These are phyloP conservation scores for Brachystomella parvula DNA, from an alignment of 1,140 invertebrate genomes.

Conservation along the genomic window DNA sequence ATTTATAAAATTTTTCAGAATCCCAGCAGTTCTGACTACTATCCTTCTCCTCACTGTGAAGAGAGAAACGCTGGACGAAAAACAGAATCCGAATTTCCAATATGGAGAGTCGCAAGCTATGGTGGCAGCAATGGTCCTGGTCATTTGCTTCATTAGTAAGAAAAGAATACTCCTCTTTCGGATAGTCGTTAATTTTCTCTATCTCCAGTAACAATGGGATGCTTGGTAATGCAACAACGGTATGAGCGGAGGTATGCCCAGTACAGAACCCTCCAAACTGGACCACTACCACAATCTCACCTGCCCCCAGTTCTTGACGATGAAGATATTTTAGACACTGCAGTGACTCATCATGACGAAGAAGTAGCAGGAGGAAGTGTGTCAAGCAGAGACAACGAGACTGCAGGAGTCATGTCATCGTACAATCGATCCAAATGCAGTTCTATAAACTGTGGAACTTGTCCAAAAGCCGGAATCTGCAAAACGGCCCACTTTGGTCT, in stretches of 20 bases:
- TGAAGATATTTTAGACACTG: background rate
- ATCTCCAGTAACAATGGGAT: slow-evolving; percentile 58
- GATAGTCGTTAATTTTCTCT: slow-evolving; percentile 17
- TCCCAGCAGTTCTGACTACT: slow-evolving; percentile 50
- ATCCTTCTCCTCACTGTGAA: slow-evolving; percentile 50
- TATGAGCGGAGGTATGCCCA: slow-evolving; percentile 51
- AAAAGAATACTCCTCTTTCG: background rate
- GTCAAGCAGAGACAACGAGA: background rate
- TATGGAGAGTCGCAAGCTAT: slow-evolving; percentile 64
- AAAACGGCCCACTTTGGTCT: too few species aligned
- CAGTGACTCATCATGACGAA: background rate
- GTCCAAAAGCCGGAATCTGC: slow-evolving; percentile 39
- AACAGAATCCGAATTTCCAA: slow-evolving; percentile 69
- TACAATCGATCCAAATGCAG: background rate
- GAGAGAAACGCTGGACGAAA: slow-evolving; percentile 46
- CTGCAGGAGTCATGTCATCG: background rate
- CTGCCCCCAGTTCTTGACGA: background rate
- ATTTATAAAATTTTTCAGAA: slow-evolving; percentile 42
- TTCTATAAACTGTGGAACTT: background rate
- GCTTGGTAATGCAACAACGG: slow-evolving; percentile 64
- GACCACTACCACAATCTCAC: too few species aligned
- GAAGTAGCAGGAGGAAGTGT: background rate
- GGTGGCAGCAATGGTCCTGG: slow-evolving; percentile 55
- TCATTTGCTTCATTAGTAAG: slow-evolving; percentile 60
- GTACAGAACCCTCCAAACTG: too few species aligned